Conservation (phyloP, 2,888 invertebrate genomes). For the Lathronympha strigana region DNA sequence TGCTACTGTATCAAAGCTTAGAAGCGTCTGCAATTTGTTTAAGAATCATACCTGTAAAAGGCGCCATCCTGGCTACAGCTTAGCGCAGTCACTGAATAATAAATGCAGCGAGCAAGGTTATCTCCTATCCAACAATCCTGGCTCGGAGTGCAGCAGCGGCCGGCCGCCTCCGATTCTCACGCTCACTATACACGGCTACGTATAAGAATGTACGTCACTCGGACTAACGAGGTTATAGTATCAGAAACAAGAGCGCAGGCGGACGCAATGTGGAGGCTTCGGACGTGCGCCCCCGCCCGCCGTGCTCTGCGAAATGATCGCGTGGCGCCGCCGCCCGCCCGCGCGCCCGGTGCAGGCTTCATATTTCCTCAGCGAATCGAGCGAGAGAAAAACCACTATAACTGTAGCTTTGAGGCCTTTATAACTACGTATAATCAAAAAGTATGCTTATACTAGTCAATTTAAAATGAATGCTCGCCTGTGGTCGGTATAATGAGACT, state of each 20-base stretch:
- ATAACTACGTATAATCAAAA: not conserved
- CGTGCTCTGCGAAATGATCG: constrained; percentile 74
- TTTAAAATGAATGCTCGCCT: not conserved
- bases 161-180: constrained; percentile 54
- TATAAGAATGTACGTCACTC: constrained; percentile 71
- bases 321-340: constrained; percentile 59
- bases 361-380: not conserved
- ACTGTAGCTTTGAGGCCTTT: not conserved
- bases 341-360: constrained; percentile 57
- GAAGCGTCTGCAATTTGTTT: constrained; percentile 42
- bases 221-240: constrained; percentile 73
- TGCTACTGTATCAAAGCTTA: constrained; percentile 29
- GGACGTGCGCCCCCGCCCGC: constrained; percentile 72
- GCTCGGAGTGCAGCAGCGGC: constrained; percentile 52
- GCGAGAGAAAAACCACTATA: not conserved
- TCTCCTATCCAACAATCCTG: constrained; percentile 56
- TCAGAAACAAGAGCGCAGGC: constrained; percentile 57
- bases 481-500: constrained; percentile 1
- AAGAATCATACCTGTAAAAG: constrained; percentile 72
- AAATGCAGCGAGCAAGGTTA: constrained; percentile 77
- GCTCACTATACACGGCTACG: constrained; percentile 57
- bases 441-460: not conserved
- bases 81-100: constrained; percentile 80
- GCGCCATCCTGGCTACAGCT: constrained; percentile 78
- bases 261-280: constrained; percentile 46